These are phyloP conservation scores for Orthosia cruda DNA, from an alignment of 2,888 invertebrate species.

Conservation along the genomic window DNA sequence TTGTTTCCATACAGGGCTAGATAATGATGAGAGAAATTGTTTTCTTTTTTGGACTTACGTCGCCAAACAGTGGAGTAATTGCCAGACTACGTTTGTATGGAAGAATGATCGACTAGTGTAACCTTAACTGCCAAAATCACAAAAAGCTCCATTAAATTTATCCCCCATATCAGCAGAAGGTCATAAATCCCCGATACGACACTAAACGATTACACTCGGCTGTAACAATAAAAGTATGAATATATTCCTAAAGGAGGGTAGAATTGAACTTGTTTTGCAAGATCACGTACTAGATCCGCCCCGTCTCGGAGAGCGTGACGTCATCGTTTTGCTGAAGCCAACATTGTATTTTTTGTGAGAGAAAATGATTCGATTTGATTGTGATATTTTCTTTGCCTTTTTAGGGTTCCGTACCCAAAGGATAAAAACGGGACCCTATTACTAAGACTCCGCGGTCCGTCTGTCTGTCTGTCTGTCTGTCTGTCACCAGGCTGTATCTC, in stretches of 20 bases:
- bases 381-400: not conserved
- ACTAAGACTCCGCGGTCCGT: too few relatives aligned
- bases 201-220: slow-evolving; percentile 45
- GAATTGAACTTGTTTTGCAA: slow-evolving; percentile 53
- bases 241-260: slow-evolving; percentile 20
- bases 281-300: slow-evolving; percentile 41
- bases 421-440: too few relatives aligned
- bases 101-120: not conserved
- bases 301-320: slow-evolving; percentile 21
- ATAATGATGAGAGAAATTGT: not conserved
- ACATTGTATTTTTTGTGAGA: slow-evolving; percentile 14
- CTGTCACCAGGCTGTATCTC: too few relatives aligned
- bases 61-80: too few relatives aligned
- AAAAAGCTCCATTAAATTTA: slow-evolving; percentile 3
- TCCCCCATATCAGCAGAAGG: slow-evolving; percentile 9
- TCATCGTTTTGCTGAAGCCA: slow-evolving; percentile 14
- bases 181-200: slow-evolving; percentile 38
- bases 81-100: too few relatives aligned
- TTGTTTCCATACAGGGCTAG: not conserved
- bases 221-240: slow-evolving; percentile 43
- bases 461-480: too few relatives aligned
- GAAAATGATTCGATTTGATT: not conserved
- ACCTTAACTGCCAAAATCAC: slow-evolving; percentile 1
- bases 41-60: too few relatives aligned
- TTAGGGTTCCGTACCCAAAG: too few relatives aligned